A percentile compares a stretch with the other conserved stretches of the same genome.
Evolutionary conservation across 2,797 vertebrate genomes (phyloP).

Genomic region (Tokudaia tokunoshimensis): DNA sequence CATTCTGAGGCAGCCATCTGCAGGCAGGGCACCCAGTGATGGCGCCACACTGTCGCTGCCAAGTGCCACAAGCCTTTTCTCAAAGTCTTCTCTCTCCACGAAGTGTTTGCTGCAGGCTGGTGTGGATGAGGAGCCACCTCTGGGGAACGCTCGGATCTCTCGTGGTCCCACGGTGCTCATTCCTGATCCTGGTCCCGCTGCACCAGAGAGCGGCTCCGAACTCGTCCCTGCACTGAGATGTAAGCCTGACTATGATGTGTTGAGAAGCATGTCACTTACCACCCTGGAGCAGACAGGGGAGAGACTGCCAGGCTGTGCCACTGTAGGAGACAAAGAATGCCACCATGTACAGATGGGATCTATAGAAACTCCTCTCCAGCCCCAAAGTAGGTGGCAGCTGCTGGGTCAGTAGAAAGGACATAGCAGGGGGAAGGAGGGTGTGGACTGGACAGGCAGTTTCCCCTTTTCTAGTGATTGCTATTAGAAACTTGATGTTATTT

Average conservation of each 20-base stretch:
- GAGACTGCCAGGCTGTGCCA: constrained; percentile 49
- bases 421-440: neutral
- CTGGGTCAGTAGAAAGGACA: accelerated
- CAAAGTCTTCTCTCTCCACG: constrained; percentile 94
- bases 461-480: no score
- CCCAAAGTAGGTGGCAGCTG: constrained; percentile 81
- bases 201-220: constrained; percentile 47
- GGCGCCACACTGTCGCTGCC: constrained; percentile 71
- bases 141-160: neutral
- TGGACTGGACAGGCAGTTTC: accelerated
- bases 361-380: constrained; percentile 80
- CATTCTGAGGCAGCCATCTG: constrained; percentile 79
- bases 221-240: constrained; percentile 14
- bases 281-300: constrained; percentile 54
- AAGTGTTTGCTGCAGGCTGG: constrained; percentile 92
- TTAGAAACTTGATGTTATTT: neutral
- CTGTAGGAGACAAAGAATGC: constrained; percentile 17
- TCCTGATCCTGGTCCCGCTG: constrained; percentile 48
- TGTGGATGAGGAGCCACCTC: constrained; percentile 77
- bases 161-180: neutral
- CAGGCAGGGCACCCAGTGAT: constrained; percentile 88
- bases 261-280: constrained; percentile 61
- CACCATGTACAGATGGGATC: constrained; percentile 82
- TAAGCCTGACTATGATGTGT: neutral
- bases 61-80: constrained; percentile 89